Conservation (phyloP, 1,140 invertebrate genomes). For the Heterodera carotae region DNA sequence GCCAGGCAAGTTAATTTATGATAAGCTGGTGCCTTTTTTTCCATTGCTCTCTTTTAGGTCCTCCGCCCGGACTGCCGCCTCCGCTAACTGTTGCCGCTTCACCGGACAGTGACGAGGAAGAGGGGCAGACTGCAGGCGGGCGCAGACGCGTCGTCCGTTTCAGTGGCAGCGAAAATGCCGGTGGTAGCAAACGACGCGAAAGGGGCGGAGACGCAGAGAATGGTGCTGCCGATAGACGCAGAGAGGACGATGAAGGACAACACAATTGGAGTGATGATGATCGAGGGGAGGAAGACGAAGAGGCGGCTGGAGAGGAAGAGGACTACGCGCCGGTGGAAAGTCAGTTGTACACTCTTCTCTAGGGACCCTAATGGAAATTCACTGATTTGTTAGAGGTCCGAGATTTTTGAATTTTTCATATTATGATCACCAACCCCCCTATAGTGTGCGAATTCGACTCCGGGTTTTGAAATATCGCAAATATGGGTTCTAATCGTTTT, state of each 20-base stretch:
- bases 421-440: constrained; percentile 1
- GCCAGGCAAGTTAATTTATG: constrained; percentile 31
- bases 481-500: not conserved
- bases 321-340: constrained; percentile 43
- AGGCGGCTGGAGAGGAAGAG: constrained; percentile 38
- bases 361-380: not conserved
- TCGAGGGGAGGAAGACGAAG: constrained; percentile 42
- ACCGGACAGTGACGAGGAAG: constrained; percentile 17
- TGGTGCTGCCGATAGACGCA: constrained; percentile 8
- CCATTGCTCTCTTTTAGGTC: constrained; percentile 53
- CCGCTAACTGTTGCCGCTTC: constrained; percentile 30
- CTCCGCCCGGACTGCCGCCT: constrained; percentile 67
- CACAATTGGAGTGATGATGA: too few relatives aligned
- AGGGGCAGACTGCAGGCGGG: not conserved
- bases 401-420: constrained; percentile 8
- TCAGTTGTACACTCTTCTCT: constrained; percentile 14
- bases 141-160: constrained; percentile 25
- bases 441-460: too few relatives aligned
- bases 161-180: constrained; percentile 17
- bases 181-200: not conserved
- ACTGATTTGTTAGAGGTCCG: not conserved
- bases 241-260: not conserved
- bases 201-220: not conserved
- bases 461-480: too few relatives aligned
- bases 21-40: constrained; percentile 7